Percentiles rank a stretch among this genome's conserved stretches.
phyloP scores from a whole-genome alignment of 2,113 vertebrate species.

The Zingel zingel region DNA sequence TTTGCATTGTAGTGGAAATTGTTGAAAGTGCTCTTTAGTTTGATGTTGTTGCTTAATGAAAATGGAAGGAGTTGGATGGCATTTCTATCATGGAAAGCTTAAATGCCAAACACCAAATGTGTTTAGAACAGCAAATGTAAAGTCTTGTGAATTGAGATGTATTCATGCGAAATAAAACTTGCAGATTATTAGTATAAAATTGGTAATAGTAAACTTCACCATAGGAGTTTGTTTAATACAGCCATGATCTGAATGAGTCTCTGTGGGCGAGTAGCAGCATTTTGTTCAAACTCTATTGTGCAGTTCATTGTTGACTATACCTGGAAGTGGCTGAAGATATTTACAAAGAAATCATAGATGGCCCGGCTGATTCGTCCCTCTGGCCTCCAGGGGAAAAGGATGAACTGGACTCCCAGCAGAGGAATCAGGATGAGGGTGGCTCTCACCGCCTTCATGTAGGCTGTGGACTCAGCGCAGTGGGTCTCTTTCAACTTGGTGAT shows the following conservation, averaged over 20 bases:
- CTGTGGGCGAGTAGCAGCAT: not conserved
- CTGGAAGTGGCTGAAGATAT: slow-evolving; percentile 83
- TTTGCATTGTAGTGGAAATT: not conserved
- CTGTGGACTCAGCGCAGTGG: slow-evolving; percentile 81
- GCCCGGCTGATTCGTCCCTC: slow-evolving; percentile 56
- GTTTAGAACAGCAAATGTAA: not conserved
- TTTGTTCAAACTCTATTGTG: not conserved
- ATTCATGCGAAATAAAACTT: not conserved
- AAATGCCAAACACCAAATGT: not conserved
- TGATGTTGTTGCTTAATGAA: not conserved
- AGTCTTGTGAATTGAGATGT: not conserved
- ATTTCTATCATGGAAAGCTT: not conserved
- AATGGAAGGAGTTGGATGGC: not conserved
- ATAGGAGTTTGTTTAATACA: not conserved
- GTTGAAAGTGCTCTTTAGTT: not conserved
- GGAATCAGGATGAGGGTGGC: slow-evolving; percentile 87
- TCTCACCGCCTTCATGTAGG: slow-evolving; percentile 87
- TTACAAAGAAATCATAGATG: slow-evolving; percentile 79
- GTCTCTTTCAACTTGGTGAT: slow-evolving; percentile 86
- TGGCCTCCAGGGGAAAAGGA: slow-evolving; percentile 79
- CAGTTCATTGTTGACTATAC: slow-evolving; percentile 52
- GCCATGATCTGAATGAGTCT: not conserved
- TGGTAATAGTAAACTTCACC: not conserved
- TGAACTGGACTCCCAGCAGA: slow-evolving; percentile 84
- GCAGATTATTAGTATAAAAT: not conserved